phyloP scores from a whole-genome alignment of 2,888 invertebrate genomes.

The Eledona agricola region DNA sequence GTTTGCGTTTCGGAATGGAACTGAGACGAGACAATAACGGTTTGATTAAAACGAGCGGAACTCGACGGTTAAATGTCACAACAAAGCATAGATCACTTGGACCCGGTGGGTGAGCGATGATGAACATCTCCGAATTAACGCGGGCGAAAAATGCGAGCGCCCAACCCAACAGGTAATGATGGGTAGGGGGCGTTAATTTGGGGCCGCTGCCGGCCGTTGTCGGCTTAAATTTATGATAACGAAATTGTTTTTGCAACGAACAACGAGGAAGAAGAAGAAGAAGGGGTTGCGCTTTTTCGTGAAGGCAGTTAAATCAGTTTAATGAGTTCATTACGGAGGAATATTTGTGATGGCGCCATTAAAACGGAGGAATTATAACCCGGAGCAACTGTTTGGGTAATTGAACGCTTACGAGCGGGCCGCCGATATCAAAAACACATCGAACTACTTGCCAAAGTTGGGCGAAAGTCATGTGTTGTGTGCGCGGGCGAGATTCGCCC shows the following conservation, averaged over 20 bases:
- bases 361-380: slow-evolving; percentile 42
- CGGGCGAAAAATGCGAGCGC: slow-evolving; percentile 21
- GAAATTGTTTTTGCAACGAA: slow-evolving; percentile 34
- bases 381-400: slow-evolving; percentile 44
- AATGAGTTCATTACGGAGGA: slow-evolving; percentile 51
- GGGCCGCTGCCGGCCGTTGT: slow-evolving; percentile 18
- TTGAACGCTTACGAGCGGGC: slow-evolving; percentile 38
- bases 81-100: slow-evolving; percentile 38
- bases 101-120: slow-evolving; percentile 34
- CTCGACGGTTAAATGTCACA: slow-evolving; percentile 43
- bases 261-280: too few species aligned
- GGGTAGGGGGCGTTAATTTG: slow-evolving; percentile 16
- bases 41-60: slow-evolving; percentile 47
- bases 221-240: slow-evolving; percentile 25
- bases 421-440: slow-evolving; percentile 37
- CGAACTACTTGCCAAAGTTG: slow-evolving; percentile 34
- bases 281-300: slow-evolving; percentile 41
- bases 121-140: slow-evolving; percentile 32
- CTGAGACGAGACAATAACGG: slow-evolving; percentile 45
- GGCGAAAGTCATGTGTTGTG: slow-evolving; percentile 43
- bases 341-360: slow-evolving; percentile 41
- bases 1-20: slow-evolving; percentile 44
- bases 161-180: slow-evolving; percentile 14
- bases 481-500: slow-evolving; percentile 36
- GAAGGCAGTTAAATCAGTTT: slow-evolving; percentile 51